Conservation (phyloP, 2,797 vertebrate genomes). For the Synanceia verrucosa region DNA sequence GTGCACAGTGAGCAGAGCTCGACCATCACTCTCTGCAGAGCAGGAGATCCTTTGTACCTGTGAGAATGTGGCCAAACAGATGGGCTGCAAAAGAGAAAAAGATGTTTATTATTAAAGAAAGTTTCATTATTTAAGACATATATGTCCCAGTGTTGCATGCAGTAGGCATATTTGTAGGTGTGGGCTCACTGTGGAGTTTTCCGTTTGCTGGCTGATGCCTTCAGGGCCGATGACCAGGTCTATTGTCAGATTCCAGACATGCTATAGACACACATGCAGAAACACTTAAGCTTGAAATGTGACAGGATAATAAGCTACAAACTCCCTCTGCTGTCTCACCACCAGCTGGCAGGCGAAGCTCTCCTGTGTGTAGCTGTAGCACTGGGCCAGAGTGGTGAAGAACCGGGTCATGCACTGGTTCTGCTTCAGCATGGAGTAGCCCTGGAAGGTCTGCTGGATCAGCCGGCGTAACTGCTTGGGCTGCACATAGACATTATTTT, state of each 20-base stretch:
- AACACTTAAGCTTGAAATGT: not conserved
- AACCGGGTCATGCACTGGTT: constrained; percentile 91
- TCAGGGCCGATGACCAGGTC: constrained; percentile 91
- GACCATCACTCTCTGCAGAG: constrained; percentile 78
- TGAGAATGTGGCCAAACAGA: constrained; percentile 87
- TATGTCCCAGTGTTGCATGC: no score
- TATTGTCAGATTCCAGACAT: constrained; percentile 92
- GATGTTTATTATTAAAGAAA: not conserved
- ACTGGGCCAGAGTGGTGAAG: constrained; percentile 87
- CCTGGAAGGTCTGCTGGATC: constrained; percentile 95
- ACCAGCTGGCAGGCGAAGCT: constrained; percentile 91
- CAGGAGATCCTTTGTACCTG: constrained; percentile 89
- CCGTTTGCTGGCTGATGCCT: constrained; percentile 91
- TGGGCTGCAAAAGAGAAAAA: constrained; percentile 77
- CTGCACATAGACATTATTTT: no score
- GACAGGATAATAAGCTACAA: not conserved
- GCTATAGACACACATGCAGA: constrained; percentile 75
- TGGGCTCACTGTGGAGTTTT: constrained; percentile 83
- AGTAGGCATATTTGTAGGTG: no score
- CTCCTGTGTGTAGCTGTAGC: constrained; percentile 90
- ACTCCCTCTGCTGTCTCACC: constrained; percentile 81
- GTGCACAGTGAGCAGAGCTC: constrained; percentile 85
- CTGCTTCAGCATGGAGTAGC: constrained; percentile 88
- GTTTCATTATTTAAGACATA: no score
- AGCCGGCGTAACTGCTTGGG: constrained; percentile 90